Base-by-base conservation (phyloP, 2,888 invertebrate genomes). In the Lasioglossum oenotherae region DNA sequence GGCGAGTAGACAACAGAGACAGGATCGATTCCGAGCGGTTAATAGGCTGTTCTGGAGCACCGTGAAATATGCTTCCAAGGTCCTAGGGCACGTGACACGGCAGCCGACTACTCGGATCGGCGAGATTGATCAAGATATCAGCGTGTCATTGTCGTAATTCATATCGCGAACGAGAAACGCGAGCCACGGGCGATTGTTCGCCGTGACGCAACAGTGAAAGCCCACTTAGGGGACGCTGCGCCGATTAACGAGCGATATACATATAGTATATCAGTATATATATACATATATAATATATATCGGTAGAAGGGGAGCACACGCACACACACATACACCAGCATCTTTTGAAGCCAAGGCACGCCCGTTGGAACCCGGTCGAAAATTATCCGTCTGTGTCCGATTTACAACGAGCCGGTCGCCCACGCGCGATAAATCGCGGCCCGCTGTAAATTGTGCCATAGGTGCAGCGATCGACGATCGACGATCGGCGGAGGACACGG, bases 121-220 rank as follows among this genome's bases (percentile, higher is more conserved):
- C 31, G 44, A 60, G 80, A 80, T 81, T 75, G 89, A 84, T 84
- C 84, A 81, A 89, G 90, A 88, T 89, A 88, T 89, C 89, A 81
- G 71, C 80, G 78, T 79, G 78, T 77, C 84, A 67, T 83, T 78
- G 82, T 75, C 78, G 77, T 81, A 80, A 84, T 82, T 88, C 86
- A 80, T 78, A 80, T 69, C 67, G 76, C 46, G 84, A 86, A 90
- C 77, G 84, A 81, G 82, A 79, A 78, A 75, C 84, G 74, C 84
- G 84, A 80, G 75, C 75, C 87, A 57, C 75, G 69, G 38, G 75
- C 86, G 77, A 88, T 89, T 84, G 89, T 89, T 84, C 69, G 41
- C n/a, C 53, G 75, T 84, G 90, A 80, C 82, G 89, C 81, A 89
- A 89, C 78, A 82, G 88, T 84, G 89, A 90, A 86, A 88, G 90